phyloP scores from a whole-genome alignment of 2,113 vertebrate species.

The Datnioides undecimradiatus region DNA sequence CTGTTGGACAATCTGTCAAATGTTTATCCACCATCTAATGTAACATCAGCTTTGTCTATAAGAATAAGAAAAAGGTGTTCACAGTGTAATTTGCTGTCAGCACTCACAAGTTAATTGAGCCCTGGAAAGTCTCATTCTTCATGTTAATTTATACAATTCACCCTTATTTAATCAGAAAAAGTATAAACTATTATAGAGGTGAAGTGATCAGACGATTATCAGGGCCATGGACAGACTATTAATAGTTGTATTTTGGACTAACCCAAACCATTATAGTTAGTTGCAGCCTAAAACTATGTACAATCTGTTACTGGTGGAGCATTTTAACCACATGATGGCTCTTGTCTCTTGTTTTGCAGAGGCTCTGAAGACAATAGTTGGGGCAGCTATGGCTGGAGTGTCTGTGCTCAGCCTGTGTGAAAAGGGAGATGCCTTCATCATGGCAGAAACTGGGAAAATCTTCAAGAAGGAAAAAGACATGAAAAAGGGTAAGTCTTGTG shows the following conservation, averaged over 20 bases:
- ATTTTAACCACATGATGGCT: background rate
- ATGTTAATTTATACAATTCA: background rate
- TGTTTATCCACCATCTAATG: background rate
- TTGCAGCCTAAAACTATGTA: background rate
- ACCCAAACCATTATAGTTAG: too few species aligned
- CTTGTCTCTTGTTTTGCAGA: slow-evolving; percentile 76
- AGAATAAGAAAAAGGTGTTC: background rate
- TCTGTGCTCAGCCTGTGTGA: slow-evolving; percentile 92
- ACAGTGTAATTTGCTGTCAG: background rate
- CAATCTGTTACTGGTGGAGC: background rate
- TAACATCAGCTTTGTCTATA: slow-evolving; percentile 9
- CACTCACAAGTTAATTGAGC: background rate
- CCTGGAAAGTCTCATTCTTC: background rate
- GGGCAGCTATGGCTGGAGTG: slow-evolving; percentile 86
- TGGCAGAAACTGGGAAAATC: slow-evolving; percentile 94
- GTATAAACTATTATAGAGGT: background rate
- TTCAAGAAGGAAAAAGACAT: slow-evolving; percentile 99
- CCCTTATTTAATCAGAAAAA: background rate
- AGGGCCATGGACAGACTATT: background rate
- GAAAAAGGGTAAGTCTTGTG: slow-evolving; percentile 91
- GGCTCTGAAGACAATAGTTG: slow-evolving; percentile 89
- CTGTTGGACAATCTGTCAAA: slow-evolving; percentile 27
- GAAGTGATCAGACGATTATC: background rate
- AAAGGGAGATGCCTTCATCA: slow-evolving; percentile 94
- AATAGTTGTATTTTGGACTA: background rate